Conservation (phyloP, 1,140 invertebrate species). For the Euglossa dilemma region DNA sequence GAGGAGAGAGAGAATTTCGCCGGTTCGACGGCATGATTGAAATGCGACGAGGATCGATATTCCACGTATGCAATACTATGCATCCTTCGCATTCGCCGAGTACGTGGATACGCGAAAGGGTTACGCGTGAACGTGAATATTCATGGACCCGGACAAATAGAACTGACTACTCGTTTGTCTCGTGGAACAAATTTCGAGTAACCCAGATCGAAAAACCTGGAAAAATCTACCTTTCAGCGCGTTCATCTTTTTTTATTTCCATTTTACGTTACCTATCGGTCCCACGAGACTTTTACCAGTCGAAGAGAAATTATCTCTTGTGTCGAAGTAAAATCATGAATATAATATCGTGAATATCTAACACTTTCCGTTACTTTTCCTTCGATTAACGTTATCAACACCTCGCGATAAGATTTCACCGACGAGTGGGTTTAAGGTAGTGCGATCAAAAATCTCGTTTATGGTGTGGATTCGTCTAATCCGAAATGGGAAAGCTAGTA, state of each 20-base stretch:
- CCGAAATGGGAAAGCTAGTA: no score
- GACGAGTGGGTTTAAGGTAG: neutral
- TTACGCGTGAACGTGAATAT: conserved; percentile 49
- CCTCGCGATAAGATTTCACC: neutral
- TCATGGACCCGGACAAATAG: conserved; percentile 29
- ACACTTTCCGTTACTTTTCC: neutral
- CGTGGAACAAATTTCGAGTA: conserved; percentile 47
- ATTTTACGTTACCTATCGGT: no score
- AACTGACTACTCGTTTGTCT: conserved; percentile 44
- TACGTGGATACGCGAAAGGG: neutral
- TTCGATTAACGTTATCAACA: conserved; percentile 12
- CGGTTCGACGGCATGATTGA: neutral
- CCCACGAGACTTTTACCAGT: neutral
- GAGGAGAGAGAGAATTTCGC: neutral
- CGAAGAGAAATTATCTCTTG: no score
- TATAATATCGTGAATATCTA: neutral
- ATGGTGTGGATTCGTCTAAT: neutral
- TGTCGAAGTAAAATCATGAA: neutral
- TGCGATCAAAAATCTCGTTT: neutral
- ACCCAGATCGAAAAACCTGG: conserved; percentile 34
- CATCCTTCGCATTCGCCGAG: neutral
- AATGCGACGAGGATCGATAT: conserved; percentile 27
- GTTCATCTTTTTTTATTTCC: conserved; percentile 2
- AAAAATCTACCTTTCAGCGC: neutral
- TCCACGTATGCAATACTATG: neutral